A percentile compares a stretch with the other conserved stretches of the same genome.
Evolutionary conservation across 2,797 vertebrate species (phyloP).

Genomic region (Orestias chungarensis): DNA sequence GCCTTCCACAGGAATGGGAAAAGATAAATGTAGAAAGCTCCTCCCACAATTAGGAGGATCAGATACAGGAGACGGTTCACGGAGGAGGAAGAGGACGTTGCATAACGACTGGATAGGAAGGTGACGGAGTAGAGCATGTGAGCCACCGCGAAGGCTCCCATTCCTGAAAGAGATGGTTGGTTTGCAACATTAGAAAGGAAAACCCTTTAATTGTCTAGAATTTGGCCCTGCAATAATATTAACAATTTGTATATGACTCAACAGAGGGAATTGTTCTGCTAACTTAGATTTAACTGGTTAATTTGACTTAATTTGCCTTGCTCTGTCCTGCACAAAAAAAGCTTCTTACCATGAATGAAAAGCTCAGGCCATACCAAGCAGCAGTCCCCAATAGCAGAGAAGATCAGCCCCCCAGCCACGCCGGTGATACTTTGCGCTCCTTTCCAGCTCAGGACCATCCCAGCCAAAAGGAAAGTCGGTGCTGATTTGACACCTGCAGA

Average conservation of each 20-base stretch:
- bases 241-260: conserved; percentile 1
- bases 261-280: background rate
- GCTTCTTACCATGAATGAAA: conserved; percentile 78
- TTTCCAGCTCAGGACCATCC: conserved; percentile 68
- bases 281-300: background rate
- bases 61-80: conserved; percentile 54
- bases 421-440: conserved; percentile 66
- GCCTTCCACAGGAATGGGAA: conserved; percentile 70
- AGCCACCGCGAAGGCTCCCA: conserved; percentile 82
- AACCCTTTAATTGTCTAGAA: background rate
- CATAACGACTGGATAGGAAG: conserved; percentile 79
- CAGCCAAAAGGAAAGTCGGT: conserved; percentile 77
- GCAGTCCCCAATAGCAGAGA: conserved; percentile 82
- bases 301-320: background rate
- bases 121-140: conserved; percentile 82
- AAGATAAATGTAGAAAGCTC: conserved; percentile 65
- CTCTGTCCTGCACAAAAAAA: background rate
- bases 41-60: conserved; percentile 57
- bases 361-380: conserved; percentile 85
- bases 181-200: background rate
- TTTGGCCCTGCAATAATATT: background rate
- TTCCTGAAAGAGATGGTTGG: conserved; percentile 74
- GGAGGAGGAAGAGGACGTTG: conserved; percentile 50
- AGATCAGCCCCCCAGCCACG: conserved; percentile 80
- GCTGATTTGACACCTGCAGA: conserved; percentile 80